Conservation (phyloP, 2,113 vertebrate genomes). For the Pangasianodon gigas region DNA sequence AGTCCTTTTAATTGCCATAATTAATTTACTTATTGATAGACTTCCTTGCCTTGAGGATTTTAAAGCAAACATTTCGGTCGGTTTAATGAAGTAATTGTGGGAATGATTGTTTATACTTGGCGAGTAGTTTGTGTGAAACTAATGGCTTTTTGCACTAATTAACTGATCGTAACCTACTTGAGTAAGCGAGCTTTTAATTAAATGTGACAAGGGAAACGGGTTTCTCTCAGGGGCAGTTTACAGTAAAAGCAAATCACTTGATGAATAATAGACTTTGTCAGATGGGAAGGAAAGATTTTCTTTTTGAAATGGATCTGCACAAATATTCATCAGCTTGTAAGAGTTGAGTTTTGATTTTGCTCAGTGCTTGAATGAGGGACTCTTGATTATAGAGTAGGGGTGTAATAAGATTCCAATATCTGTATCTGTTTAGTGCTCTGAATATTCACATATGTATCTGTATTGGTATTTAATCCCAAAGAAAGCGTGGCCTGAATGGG, state of each 20-base stretch:
- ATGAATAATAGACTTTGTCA: conserved; percentile 67
- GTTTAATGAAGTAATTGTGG: conserved; percentile 80
- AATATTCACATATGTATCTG: not conserved
- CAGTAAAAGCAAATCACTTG: conserved; percentile 70
- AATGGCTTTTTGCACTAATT: conserved; percentile 79
- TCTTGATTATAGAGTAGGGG: not conserved
- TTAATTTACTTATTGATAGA: conserved; percentile 65
- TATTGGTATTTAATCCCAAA: not conserved
- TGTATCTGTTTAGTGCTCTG: not conserved
- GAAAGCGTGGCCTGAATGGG: not conserved
- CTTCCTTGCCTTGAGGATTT: conserved; percentile 52
- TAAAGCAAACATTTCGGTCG: conserved; percentile 62
- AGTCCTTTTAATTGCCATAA: conserved; percentile 56
- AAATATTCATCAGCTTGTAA: conserved; percentile 50
- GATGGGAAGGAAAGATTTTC: conserved; percentile 52
- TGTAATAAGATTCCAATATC: not conserved
- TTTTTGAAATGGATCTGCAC: conserved; percentile 19
- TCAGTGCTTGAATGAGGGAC: not conserved
- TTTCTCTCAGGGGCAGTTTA: conserved; percentile 71
- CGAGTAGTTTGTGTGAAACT: conserved; percentile 81
- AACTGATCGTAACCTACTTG: conserved; percentile 83
- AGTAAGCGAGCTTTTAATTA: conserved; percentile 86
- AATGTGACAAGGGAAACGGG: conserved; percentile 78
- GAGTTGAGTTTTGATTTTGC: conserved; percentile 39
- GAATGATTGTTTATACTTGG: conserved; percentile 81